phyloP scores from a whole-genome alignment of 2,113 vertebrate species.

The Budorcas taxicolor region DNA sequence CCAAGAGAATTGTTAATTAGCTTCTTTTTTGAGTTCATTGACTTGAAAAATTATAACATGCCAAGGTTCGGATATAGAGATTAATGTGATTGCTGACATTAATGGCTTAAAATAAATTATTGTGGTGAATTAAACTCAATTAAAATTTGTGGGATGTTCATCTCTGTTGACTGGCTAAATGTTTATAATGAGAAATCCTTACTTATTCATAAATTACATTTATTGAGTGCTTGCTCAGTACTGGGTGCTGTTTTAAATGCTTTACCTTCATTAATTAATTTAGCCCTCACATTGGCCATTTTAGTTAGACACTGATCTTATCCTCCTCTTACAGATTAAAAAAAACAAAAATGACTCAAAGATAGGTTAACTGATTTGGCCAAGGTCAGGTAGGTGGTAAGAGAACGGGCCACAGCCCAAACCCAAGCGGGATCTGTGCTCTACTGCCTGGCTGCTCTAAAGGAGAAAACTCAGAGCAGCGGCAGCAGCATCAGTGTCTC shows the following conservation, averaged over 20 bases:
- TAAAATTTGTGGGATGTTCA: slow-evolving; percentile 70
- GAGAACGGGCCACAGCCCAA: neutral
- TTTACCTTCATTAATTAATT: neutral
- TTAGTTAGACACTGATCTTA: neutral
- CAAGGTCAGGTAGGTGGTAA: neutral
- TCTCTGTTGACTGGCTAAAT: slow-evolving; percentile 66
- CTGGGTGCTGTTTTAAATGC: neutral
- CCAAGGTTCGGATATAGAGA: slow-evolving; percentile 44
- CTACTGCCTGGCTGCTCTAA: neutral
- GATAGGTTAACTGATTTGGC: neutral
- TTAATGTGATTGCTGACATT: slow-evolving; percentile 66
- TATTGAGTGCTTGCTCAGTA: neutral
- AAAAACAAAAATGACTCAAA: neutral
- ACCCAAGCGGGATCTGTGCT: neutral
- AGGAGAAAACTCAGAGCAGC: neutral
- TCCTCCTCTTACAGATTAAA: neutral
- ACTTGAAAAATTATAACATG: slow-evolving; percentile 58
- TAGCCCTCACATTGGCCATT: neutral
- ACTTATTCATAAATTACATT: slow-evolving; percentile 37
- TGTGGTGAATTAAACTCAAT: slow-evolving; percentile 69
- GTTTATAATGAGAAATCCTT: slow-evolving; percentile 63
- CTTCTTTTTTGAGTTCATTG: slow-evolving; percentile 63
- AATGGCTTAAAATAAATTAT: slow-evolving; percentile 65
- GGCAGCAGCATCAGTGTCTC: neutral
- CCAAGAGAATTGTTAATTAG: slow-evolving; percentile 64